Evolutionary conservation across 1,140 invertebrate species (phyloP).

Genomic region (Phthorimaea operculella): DNA sequence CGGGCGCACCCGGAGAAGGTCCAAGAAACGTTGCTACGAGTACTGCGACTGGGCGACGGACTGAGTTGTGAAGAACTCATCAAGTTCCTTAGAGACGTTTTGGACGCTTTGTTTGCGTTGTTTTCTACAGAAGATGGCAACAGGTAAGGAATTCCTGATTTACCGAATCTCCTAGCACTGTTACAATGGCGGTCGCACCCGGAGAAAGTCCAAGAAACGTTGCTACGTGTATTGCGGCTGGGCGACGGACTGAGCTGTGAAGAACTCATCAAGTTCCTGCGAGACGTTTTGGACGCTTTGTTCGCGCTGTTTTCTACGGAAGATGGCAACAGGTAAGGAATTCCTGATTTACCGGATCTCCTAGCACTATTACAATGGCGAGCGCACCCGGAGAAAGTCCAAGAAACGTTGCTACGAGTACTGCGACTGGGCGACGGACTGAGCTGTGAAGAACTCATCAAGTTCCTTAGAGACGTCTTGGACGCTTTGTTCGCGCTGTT

Average conservation of each 20-base stretch:
- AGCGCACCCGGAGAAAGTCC: slow-evolving; percentile 84
- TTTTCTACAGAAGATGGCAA: slow-evolving; percentile 95
- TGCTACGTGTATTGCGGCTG: slow-evolving; percentile 81
- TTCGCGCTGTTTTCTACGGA: slow-evolving; percentile 95
- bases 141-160: slow-evolving; percentile 65
- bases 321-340: slow-evolving; percentile 85
- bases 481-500: slow-evolving; percentile 96
- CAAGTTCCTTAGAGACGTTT: slow-evolving; percentile 95
- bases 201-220: slow-evolving; percentile 85
- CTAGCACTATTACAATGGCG: slow-evolving; percentile 92
- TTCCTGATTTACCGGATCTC: slow-evolving; percentile 76
- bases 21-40: slow-evolving; percentile 83
- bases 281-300: slow-evolving; percentile 94
- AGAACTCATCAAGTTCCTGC: slow-evolving; percentile 96
- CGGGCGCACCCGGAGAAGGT: slow-evolving; percentile 87
- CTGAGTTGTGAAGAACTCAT: slow-evolving; percentile 92
- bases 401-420: slow-evolving; percentile 85
- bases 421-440: slow-evolving; percentile 80
- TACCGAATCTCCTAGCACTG: slow-evolving; percentile 86
- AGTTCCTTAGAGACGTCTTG: slow-evolving; percentile 95
- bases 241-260: slow-evolving; percentile 83
- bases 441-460: slow-evolving; percentile 91
- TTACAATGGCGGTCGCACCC: slow-evolving; percentile 92
- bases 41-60: slow-evolving; percentile 80
- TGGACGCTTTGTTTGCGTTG: slow-evolving; percentile 94